Base-by-base conservation (phyloP, 2,888 invertebrate species). In the Carterocephalus palaemon region DNA sequence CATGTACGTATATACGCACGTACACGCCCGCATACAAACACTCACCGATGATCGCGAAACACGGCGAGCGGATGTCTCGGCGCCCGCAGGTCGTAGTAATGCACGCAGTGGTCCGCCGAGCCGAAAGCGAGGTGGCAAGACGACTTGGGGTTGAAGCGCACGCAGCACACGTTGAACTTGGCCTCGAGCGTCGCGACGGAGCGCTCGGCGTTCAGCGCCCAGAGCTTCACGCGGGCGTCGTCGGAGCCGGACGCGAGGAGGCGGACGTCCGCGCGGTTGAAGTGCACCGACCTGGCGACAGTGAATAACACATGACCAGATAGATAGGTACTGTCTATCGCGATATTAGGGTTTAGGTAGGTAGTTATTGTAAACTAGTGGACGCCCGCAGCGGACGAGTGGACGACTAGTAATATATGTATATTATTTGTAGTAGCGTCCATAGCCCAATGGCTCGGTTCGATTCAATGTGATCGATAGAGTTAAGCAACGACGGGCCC, bases 91-190 rank as follows among this genome's bases (percentile, higher is more conserved):
- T 98, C 98, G 77, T 97, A 98, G 72, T 97, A 97, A 77, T 98
- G 96, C 39, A 98, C 96, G 85, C 95, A 96, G 77, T 97, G 97
- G 84, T 98, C 97, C 13, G 98, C 97, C n/a, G 96, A 96, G 19
- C 97, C 97, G 82, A 97, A 97, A 1, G 97, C 96, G 48, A 98
- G 88, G 71, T 97, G 95, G 70, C 93, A 94, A 0, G 95, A 92
- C 52, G 93, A 95, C 49, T 70, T 67, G 48, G 84, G 84, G 66
- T 81, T 81, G 70, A 84, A 84, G 70, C 97, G 93, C 8, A 98
- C 97, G 79, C 97, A 97, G 77, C 97, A 98, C 37, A 98, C 96
- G 79, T 98, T 97, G 49, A 96, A 97, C 76, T 95, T 94, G 1
- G 96, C 96, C 77, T 97, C 96, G 8, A 98, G 81, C 3, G 94